Evolutionary conservation across 1,140 invertebrate genomes (phyloP), one percentile per base, ranked within the genome.

Genomic region (Lucilia sericata): DNA sequence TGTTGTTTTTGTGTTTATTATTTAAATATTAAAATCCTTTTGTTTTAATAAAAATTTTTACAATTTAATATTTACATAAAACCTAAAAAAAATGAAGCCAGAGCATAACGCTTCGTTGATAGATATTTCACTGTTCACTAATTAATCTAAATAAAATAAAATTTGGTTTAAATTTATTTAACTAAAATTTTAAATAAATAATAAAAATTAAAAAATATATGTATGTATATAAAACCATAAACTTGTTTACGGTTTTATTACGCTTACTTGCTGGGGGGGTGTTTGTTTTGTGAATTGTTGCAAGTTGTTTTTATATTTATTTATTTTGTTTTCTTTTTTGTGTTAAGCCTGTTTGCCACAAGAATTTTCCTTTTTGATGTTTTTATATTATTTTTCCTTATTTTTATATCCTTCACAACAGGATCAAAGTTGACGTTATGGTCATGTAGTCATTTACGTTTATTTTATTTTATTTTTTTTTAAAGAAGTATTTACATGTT

Each of bases 341-440:
- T 42, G 42, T 2, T 10, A 42, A 2, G 42, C 42, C 42, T 8
- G 42, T 42, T 30, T 42, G 42, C 42, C 42, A 42, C 42, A 42
- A 42, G 42, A 42, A 42, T 42, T 42, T 42, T 42, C 42, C 42
- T 42, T 42, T 42, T 42, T 42, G 42, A 42, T 42, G 42, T 42
- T 42, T 42, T 7, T 42, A 7, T 42, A 3, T 42, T n/a, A 2
- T 60, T 3, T 60, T 60, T n/a, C 14, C 5, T 60, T 60, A 7
- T 60, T 60, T 60, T 0, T 60, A 60, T 60, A 60, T 60, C 17
- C 55, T n/a, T 60, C n/a, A 60, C 55, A 5, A 60, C 55, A 60
- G 55, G 55, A 60, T 60, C 55, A 60, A 60, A n/a, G 55, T 60
- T 60, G 55, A n/a, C n/a, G 14, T 60, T n/a, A 60, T n/a, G 55